Conservation (phyloP, 2,797 vertebrate genomes). For the Leptatherina wallacei region DNA sequence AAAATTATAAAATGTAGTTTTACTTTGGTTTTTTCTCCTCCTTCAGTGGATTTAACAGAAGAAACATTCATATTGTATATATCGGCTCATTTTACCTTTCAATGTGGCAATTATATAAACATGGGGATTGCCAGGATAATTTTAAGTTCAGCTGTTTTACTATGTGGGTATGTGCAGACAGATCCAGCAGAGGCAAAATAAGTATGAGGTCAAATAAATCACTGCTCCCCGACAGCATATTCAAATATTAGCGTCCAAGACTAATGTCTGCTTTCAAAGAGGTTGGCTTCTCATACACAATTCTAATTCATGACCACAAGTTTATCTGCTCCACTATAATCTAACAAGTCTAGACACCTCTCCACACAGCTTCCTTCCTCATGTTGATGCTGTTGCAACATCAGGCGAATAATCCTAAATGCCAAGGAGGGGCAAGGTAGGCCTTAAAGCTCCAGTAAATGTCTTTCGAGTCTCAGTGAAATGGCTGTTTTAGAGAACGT, state of each 20-base stretch:
- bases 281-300: constrained; percentile 14
- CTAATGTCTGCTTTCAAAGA: constrained; percentile 12
- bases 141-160: neutral
- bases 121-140: neutral
- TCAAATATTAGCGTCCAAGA: constrained; percentile 28
- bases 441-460: constrained; percentile 25
- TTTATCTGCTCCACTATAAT: constrained; percentile 24
- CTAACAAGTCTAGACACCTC: constrained; percentile 43
- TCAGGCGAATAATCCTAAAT: constrained; percentile 20
- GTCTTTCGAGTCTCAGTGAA: constrained; percentile 38
- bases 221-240: neutral
- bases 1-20: neutral
- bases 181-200: neutral
- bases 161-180: neutral
- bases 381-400: constrained; percentile 16
- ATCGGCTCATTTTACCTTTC: neutral
- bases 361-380: constrained; percentile 18
- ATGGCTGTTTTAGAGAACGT: constrained; percentile 23
- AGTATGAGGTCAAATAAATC: neutral
- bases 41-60: neutral
- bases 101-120: neutral
- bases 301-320: constrained; percentile 33
- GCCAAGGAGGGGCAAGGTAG: constrained; percentile 25
- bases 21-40: neutral
- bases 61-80: neutral